Percentiles rank a stretch among this genome's conserved stretches.
These are phyloP conservation scores for Poeciliopsis turrubarensis DNA, from an alignment of 2,113 vertebrate species.

Conservation along the genomic window DNA sequence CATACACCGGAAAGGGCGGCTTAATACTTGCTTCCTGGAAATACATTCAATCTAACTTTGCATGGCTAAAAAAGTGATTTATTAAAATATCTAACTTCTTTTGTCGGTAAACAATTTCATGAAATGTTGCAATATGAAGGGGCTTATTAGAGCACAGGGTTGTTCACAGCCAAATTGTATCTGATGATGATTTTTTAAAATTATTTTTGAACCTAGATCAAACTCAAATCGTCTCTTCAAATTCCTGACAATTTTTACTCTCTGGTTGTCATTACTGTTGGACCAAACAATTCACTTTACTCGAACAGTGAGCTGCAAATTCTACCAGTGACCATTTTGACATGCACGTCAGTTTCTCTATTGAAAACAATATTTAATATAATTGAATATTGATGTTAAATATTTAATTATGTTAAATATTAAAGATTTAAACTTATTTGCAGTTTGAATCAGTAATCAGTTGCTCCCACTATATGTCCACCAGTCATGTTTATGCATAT, in stretches of 20 bases:
- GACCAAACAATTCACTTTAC: background rate
- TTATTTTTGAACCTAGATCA: too few species aligned
- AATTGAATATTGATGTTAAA: too few species aligned
- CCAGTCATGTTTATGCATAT: background rate
- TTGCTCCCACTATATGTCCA: background rate
- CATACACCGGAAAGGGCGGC: background rate
- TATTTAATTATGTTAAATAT: too few species aligned
- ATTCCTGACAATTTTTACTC: background rate
- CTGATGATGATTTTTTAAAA: too few species aligned
- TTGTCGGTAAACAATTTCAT: background rate
- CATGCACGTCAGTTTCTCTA: background rate
- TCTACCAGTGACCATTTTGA: background rate
- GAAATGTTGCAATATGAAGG: background rate
- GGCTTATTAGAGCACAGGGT: background rate
- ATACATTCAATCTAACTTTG: background rate
- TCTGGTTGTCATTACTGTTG: background rate
- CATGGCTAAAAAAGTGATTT: background rate
- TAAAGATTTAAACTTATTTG: too few species aligned
- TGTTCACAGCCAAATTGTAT: background rate
- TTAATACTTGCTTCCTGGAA: slow-evolving; percentile 1
- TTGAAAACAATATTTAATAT: background rate
- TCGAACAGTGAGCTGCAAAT: too few species aligned
- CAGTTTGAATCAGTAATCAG: background rate
- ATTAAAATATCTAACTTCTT: background rate
- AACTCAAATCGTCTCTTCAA: background rate